phyloP scores from a whole-genome alignment of 2,797 vertebrate genomes.

The Myotis planiceps region DNA sequence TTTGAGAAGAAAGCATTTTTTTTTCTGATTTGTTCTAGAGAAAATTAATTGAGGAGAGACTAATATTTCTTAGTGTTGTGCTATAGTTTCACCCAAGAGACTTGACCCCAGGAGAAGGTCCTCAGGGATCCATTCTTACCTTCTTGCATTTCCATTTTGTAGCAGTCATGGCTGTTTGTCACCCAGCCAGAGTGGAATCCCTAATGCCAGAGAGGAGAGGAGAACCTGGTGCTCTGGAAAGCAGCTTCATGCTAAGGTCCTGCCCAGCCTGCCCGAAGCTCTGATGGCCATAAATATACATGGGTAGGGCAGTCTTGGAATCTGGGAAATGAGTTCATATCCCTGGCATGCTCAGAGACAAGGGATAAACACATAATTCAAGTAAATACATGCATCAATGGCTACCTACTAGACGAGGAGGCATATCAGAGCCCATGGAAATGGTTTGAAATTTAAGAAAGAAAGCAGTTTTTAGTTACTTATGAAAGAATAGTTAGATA shows the following conservation, averaged over 20 bases:
- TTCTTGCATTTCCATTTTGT: not conserved
- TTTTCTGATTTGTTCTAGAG: not conserved
- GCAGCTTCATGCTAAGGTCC: not conserved
- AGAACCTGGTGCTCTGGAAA: not conserved
- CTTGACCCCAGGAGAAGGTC: not conserved
- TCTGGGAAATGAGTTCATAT: not conserved
- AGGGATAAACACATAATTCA: not conserved
- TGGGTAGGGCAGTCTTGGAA: not conserved
- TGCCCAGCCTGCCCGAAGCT: not conserved
- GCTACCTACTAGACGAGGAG: not conserved
- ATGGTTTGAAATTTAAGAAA: not conserved
- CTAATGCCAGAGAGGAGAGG: not conserved
- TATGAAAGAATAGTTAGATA: not conserved
- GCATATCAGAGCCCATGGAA: not conserved
- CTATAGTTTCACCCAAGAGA: not conserved
- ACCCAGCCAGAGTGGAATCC: not conserved
- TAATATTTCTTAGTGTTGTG: not conserved
- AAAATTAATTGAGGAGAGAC: not conserved
- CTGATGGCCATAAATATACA: not conserved
- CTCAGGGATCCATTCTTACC: not conserved
- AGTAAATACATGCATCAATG: not conserved
- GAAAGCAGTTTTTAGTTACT: not conserved
- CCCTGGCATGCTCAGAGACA: not conserved
- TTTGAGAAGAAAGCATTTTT: constrained; percentile 18
- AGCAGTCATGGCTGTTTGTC: not conserved